These are phyloP conservation scores for Enteromius viviparus DNA, from an alignment of 2,797 vertebrate species.

Conservation along the genomic window DNA sequence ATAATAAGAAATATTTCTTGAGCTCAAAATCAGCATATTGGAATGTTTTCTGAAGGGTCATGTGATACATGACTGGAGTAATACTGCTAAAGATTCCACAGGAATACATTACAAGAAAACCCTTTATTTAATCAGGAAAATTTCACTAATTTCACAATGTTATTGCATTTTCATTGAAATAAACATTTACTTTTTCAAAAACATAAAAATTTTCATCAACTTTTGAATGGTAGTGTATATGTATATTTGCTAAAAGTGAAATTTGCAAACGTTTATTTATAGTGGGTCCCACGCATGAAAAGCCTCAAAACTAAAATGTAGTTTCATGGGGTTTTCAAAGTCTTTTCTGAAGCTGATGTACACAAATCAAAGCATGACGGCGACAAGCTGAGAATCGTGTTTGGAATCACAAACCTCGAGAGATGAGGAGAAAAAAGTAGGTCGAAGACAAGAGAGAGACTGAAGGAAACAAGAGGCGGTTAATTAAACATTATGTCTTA, in stretches of 20 bases:
- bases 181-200: not conserved
- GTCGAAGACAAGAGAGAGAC: conserved; percentile 22
- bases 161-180: not conserved
- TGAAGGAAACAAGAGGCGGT: conserved; percentile 27
- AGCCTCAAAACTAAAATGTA: not conserved
- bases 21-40: not conserved
- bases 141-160: not conserved
- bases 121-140: not conserved
- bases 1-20: not conserved
- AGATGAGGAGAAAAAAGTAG: conserved; percentile 34
- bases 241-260: not conserved
- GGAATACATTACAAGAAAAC: not conserved
- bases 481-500: conserved; percentile 26
- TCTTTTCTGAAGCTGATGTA: conserved; percentile 11
- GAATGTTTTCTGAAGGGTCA: not conserved
- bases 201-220: not conserved
- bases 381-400: conserved; percentile 28
- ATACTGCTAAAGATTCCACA: not conserved
- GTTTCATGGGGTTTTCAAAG: not conserved
- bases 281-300: not conserved
- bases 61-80: not conserved
- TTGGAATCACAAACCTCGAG: conserved; percentile 35
- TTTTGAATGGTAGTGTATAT: not conserved
- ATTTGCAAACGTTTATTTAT: not conserved
- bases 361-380: conserved; percentile 35